Evolutionary conservation across 2,797 vertebrate species (phyloP).

Genomic region (Periparus ater): DNA sequence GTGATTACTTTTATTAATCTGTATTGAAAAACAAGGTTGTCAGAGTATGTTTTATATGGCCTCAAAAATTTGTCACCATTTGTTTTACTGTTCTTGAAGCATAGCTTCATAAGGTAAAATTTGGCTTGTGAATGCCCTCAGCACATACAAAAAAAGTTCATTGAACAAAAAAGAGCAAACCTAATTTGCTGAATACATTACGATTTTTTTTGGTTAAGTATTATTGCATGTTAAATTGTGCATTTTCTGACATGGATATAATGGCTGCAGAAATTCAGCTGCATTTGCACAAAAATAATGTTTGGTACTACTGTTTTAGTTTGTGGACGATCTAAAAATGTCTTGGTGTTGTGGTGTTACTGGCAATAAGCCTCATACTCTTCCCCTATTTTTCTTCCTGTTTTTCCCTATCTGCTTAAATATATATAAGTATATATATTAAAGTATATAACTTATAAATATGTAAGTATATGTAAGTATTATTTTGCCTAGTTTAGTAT

Average conservation of each 20-base stretch:
- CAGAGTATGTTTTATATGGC: neutral
- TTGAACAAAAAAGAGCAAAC: constrained; percentile 2
- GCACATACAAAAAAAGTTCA: neutral
- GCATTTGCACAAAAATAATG: neutral
- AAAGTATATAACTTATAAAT: too few species aligned
- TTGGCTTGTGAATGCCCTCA: constrained; percentile 11
- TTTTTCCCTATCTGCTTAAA: neutral
- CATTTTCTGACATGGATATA: neutral
- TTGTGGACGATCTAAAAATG: neutral
- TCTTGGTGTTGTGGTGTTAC: neutral
- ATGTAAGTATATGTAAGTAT: too few species aligned
- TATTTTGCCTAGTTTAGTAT: neutral
- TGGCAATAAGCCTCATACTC: neutral
- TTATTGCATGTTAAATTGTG: neutral
- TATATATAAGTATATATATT: too few species aligned
- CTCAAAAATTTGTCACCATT: constrained; percentile 38
- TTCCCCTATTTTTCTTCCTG: neutral
- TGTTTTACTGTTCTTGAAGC: constrained; percentile 37
- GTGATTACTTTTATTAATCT: neutral
- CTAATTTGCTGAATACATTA: neutral
- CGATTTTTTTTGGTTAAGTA: neutral
- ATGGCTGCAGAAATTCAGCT: neutral
- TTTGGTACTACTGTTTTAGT: neutral
- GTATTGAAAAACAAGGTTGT: constrained; percentile 19
- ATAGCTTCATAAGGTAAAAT: neutral